phyloP scores from a whole-genome alignment of 1,140 invertebrate species.

The Tetraneura akinire region DNA sequence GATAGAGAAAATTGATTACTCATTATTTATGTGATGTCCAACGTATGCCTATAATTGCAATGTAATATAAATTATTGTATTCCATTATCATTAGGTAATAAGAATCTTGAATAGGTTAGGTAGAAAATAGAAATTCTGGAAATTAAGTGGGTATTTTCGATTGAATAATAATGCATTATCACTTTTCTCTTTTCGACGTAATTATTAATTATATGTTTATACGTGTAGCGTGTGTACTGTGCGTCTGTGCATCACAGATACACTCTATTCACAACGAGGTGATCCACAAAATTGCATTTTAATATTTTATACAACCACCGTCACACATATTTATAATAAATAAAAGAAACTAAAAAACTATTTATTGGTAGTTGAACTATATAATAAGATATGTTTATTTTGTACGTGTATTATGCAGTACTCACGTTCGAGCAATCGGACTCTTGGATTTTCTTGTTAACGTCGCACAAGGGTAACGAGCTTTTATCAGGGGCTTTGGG shows the following conservation, averaged over 20 bases:
- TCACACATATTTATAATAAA: too few relatives aligned
- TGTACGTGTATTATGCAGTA: not conserved
- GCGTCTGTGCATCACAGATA: too few relatives aligned
- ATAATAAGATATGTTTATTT: too few relatives aligned
- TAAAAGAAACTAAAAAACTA: too few relatives aligned
- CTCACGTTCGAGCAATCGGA: slow-evolving; percentile 44
- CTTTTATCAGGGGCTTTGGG: slow-evolving; percentile 42
- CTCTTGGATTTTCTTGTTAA: slow-evolving; percentile 13
- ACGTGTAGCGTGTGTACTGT: too few relatives aligned
- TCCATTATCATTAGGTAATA: not conserved
- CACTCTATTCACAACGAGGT: too few relatives aligned
- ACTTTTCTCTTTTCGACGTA: too few relatives aligned
- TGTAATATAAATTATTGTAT: not conserved
- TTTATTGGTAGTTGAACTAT: too few relatives aligned
- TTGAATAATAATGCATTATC: not conserved
- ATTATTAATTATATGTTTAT: too few relatives aligned
- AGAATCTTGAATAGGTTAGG: slow-evolving; percentile 12
- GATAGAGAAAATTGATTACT: slow-evolving; percentile 47
- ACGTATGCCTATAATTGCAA: not conserved
- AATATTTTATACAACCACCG: too few relatives aligned
- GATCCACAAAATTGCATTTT: too few relatives aligned
- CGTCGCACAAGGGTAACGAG: slow-evolving; percentile 4
- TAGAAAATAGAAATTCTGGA: slow-evolving; percentile 13
- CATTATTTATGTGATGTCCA: slow-evolving; percentile 20
- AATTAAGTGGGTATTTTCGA: slow-evolving; percentile 7